phyloP scores from a whole-genome alignment of 2,113 vertebrate genomes.

The Tupaia chinensis region DNA sequence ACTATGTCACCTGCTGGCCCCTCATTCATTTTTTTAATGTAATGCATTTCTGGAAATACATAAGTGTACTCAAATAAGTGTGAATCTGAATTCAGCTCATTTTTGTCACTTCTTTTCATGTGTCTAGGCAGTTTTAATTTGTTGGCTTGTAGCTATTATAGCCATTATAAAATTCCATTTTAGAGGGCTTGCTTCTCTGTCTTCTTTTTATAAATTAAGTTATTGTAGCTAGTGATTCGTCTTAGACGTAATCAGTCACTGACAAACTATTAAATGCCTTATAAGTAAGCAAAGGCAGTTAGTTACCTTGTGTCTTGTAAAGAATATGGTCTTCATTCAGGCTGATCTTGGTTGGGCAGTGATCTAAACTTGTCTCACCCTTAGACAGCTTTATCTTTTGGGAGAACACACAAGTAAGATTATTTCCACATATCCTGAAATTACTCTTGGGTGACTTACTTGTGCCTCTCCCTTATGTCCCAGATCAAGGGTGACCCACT shows the following conservation, averaged over 20 bases:
- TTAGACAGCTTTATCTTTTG: constrained; percentile 90
- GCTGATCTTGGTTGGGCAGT: constrained; percentile 90
- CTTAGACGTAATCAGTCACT: background rate
- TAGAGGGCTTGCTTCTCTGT: background rate
- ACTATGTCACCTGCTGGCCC: too few relatives aligned
- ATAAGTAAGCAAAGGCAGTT: constrained; percentile 45
- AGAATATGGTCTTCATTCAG: constrained; percentile 84
- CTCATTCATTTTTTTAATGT: background rate
- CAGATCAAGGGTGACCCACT: background rate
- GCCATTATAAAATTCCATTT: background rate
- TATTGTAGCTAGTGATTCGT: background rate
- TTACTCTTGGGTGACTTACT: background rate
- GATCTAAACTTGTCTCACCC: constrained; percentile 86
- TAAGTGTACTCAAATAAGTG: background rate
- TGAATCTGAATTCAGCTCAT: background rate
- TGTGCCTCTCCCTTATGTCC: background rate
- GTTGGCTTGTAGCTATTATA: background rate
- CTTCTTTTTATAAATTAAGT: constrained; percentile 4
- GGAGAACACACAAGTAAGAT: constrained; percentile 57
- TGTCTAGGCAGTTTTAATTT: background rate
- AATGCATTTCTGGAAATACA: constrained; percentile 26
- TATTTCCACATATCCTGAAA: background rate
- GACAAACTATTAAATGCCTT: background rate
- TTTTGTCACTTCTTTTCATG: background rate
- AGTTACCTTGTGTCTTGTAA: constrained; percentile 86